phyloP scores from a whole-genome alignment of 2,797 vertebrate genomes.

The Hydrophis major region DNA sequence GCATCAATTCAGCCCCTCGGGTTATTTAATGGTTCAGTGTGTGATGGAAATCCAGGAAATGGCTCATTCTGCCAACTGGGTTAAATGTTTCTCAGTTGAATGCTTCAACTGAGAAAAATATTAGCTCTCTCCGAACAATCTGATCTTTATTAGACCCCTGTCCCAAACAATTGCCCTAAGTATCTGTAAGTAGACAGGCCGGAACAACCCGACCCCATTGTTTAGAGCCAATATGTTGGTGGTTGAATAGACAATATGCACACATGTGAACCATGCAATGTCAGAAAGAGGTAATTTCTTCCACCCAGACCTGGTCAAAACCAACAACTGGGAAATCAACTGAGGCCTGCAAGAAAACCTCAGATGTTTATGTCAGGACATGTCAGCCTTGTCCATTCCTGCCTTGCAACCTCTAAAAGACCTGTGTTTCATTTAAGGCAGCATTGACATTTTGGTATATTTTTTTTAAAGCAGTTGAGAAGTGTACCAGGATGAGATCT shows the following conservation, averaged over 20 bases:
- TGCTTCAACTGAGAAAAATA: neutral
- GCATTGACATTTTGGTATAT: neutral
- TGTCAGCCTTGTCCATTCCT: neutral
- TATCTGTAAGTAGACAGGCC: neutral
- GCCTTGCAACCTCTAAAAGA: neutral
- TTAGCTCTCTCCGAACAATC: neutral
- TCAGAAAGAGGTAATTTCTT: neutral
- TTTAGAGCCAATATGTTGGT: neutral
- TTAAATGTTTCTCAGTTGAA: neutral
- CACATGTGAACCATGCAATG: neutral
- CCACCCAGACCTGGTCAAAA: neutral
- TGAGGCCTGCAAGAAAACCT: neutral
- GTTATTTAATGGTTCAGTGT: neutral
- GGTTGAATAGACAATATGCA: neutral
- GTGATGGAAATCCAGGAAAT: neutral
- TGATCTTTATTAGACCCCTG: neutral
- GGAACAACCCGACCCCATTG: neutral
- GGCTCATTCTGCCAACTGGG: neutral
- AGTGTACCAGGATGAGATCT: neutral
- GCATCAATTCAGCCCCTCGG: neutral
- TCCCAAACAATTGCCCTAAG: neutral
- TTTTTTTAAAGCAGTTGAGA: neutral
- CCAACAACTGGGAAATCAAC: neutral
- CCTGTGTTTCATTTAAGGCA: neutral
- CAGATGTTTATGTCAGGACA: neutral